phyloP scores from a whole-genome alignment of 1,140 invertebrate species.

The Sycobia sp. region DNA sequence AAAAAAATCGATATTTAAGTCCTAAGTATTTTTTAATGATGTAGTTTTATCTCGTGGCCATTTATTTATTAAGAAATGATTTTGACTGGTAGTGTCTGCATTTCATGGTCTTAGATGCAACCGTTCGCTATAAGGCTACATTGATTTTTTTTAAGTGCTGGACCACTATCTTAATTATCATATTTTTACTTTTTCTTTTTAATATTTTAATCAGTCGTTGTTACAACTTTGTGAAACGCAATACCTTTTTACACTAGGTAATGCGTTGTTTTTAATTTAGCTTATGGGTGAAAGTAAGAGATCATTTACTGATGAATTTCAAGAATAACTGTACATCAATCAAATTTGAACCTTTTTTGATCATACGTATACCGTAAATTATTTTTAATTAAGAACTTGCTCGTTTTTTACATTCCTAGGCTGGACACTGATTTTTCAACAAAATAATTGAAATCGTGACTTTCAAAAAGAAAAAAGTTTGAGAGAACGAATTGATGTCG shows the following conservation, averaged over 20 bases:
- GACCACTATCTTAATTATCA: conserved; percentile 17
- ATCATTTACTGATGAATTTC: background rate
- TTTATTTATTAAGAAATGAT: conserved; percentile 21
- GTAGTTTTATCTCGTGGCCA: conserved; percentile 21
- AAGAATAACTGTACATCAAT: background rate
- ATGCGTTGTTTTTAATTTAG: conserved; percentile 18
- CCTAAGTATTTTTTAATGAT: background rate
- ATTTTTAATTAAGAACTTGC: background rate
- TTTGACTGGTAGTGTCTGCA: conserved; percentile 2
- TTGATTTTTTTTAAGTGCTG: conserved; percentile 13
- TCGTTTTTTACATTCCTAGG: conserved; percentile 10
- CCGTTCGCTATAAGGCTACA: background rate
- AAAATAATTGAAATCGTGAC: conserved; percentile 9
- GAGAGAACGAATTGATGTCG: conserved; percentile 8
- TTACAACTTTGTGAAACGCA: conserved; percentile 9
- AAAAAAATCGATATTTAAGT: conserved; percentile 12
- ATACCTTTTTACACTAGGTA: conserved; percentile 23
- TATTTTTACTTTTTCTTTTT: conserved; percentile 28
- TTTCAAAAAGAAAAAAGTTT: conserved; percentile 4
- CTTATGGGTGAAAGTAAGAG: background rate
- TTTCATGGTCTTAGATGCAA: conserved; percentile 15
- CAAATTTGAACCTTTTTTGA: background rate
- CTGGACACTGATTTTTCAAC: conserved; percentile 16
- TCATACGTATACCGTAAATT: background rate
- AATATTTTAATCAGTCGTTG: conserved; percentile 10